Percentiles rank a stretch among this genome's conserved stretches.
Evolutionary conservation across 2,797 vertebrate genomes (phyloP).

Genomic region (Phyllotis vaccarum): DNA sequence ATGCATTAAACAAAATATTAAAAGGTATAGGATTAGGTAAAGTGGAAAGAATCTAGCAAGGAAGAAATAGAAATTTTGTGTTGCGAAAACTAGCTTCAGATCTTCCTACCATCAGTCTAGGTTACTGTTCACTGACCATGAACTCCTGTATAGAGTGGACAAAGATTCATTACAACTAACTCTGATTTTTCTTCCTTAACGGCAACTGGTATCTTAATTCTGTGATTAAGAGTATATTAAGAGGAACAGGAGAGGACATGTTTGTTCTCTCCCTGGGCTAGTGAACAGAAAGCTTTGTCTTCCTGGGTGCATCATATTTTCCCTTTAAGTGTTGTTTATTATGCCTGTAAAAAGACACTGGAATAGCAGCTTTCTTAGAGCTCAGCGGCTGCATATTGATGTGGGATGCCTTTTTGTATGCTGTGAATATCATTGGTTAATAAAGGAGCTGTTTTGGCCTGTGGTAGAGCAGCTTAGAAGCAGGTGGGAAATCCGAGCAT

Average conservation of each 20-base stretch:
- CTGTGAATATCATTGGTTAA: no score
- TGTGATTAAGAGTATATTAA: neutral
- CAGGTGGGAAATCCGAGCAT: no score
- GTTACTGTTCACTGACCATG: rapidly evolving
- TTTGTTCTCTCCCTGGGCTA: neutral
- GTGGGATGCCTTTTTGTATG: no score
- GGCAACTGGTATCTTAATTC: slow-evolving; percentile 13
- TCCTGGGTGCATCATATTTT: neutral
- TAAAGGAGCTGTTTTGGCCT: no score
- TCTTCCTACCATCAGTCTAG: neutral
- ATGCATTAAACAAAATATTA: slow-evolving; percentile 6
- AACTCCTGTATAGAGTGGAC: neutral
- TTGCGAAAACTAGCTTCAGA: neutral
- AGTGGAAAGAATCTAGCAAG: neutral
- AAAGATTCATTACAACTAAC: neutral
- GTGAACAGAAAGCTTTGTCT: neutral
- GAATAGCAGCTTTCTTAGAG: neutral
- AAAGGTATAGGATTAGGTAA: neutral
- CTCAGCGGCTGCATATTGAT: neutral
- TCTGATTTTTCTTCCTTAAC: neutral
- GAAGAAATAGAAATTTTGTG: neutral
- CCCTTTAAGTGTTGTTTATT: neutral
- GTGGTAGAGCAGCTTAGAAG: no score
- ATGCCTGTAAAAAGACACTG: neutral
- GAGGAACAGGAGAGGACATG: neutral